Conservation (phyloP, 2,888 invertebrate genomes). For the Camptogramma bilineatum region DNA sequence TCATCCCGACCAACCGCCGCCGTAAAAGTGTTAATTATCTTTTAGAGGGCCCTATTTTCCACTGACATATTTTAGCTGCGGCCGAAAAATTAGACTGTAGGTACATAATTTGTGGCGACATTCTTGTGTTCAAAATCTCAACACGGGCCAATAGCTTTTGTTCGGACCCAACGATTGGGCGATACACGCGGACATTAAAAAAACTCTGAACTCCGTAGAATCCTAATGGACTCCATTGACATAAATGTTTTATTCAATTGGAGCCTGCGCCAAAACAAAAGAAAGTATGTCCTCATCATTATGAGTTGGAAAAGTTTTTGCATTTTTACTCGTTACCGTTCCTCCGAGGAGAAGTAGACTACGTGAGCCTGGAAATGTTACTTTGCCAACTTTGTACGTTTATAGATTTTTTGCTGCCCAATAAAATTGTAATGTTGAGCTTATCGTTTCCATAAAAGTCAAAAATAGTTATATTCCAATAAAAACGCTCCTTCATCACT, state of each 20-base stretch:
- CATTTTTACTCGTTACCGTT: conserved; percentile 74
- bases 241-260: conserved; percentile 84
- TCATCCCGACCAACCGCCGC: conserved; percentile 81
- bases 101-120: conserved; percentile 25
- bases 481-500: not conserved
- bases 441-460: not conserved
- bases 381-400: conserved; percentile 32
- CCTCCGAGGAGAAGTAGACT: conserved; percentile 58
- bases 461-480: not conserved
- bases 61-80: conserved; percentile 57
- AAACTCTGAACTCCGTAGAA: conserved; percentile 70
- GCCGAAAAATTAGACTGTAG: conserved; percentile 48
- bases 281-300: conserved; percentile 78
- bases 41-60: conserved; percentile 74
- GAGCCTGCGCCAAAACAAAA: conserved; percentile 78
- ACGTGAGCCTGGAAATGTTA: conserved; percentile 47
- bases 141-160: conserved; percentile 48
- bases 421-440: conserved; percentile 21
- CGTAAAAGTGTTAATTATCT: conserved; percentile 85
- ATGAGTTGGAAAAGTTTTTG: conserved; percentile 76
- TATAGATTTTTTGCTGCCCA: conserved; percentile 26
- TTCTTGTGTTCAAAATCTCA: conserved; percentile 32
- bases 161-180: conserved; percentile 48
- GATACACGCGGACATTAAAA: conserved; percentile 64
- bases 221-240: conserved; percentile 81